Conservation (phyloP, 2,888 invertebrate genomes). For the Herminia tarsipennalis region DNA sequence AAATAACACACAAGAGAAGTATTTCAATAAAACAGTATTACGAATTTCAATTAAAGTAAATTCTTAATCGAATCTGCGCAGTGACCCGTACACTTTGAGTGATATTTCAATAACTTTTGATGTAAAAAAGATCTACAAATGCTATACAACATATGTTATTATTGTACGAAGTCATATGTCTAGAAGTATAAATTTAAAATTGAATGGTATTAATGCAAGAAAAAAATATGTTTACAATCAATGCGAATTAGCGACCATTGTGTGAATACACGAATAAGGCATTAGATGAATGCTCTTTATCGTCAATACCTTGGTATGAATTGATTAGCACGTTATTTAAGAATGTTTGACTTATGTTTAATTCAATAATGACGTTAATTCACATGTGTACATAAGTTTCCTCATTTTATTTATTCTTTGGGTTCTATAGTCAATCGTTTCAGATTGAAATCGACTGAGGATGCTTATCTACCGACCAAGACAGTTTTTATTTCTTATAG, state of each 20-base stretch:
- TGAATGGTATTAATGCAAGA: background rate
- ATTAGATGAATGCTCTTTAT: conserved; percentile 47
- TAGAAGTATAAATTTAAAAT: background rate
- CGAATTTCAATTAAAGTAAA: too few species aligned
- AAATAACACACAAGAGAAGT: too few species aligned
- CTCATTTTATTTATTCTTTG: too few species aligned
- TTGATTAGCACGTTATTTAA: conserved; percentile 23
- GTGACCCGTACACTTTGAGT: too few species aligned
- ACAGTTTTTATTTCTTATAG: too few species aligned
- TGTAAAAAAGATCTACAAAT: background rate
- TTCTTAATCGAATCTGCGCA: too few species aligned
- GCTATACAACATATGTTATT: background rate
- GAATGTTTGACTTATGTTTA: conserved; percentile 3
- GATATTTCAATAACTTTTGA: background rate
- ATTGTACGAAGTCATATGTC: background rate
- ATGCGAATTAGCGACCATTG: conserved; percentile 47
- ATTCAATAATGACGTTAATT: too few species aligned
- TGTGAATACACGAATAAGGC: conserved; percentile 52
- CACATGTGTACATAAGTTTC: too few species aligned
- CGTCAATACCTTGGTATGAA: conserved; percentile 19
- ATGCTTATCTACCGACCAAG: too few species aligned
- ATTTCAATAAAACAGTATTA: too few species aligned
- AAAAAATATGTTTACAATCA: conserved; percentile 22
- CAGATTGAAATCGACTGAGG: too few species aligned
- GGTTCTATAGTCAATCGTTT: too few species aligned